Conservation (phyloP, 1,140 invertebrate species). For the Drosophila miranda region DNA sequence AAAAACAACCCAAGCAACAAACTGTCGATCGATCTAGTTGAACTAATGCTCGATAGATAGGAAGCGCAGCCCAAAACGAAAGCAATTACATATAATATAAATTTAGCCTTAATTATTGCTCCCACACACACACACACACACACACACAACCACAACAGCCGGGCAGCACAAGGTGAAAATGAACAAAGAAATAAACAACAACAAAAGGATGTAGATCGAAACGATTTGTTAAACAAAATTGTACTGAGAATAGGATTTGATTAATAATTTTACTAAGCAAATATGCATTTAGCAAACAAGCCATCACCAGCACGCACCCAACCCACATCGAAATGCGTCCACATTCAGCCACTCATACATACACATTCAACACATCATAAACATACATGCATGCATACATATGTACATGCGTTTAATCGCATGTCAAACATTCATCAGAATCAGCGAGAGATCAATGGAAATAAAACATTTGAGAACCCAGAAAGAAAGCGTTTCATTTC, state of each 20-base stretch:
- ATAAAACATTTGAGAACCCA: too few species aligned
- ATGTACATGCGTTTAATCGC: constrained; percentile 3
- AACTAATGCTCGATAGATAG: constrained; percentile 57
- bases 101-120: constrained; percentile 55
- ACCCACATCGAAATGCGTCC: not conserved
- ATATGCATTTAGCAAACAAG: constrained; percentile 56
- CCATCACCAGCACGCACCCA: constrained; percentile 6
- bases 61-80: constrained; percentile 32
- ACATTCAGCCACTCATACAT: constrained; percentile 9
- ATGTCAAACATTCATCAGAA: too few species aligned
- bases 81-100: constrained; percentile 16
- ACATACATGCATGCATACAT: constrained; percentile 23
- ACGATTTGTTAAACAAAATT: constrained; percentile 60
- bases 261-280: constrained; percentile 57
- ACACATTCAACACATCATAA: constrained; percentile 2
- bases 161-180: too few species aligned
- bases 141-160: constrained; percentile 19
- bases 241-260: constrained; percentile 71
- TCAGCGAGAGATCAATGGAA: too few species aligned
- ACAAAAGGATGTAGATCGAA: constrained; percentile 5
- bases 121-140: constrained; percentile 19
- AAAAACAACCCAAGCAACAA: constrained; percentile 11
- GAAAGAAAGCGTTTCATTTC: too few species aligned
- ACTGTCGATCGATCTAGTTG: constrained; percentile 47
- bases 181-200: constrained; percentile 1